These are phyloP conservation scores for Alosa sapidissima DNA, from an alignment of 2,797 vertebrate genomes.

Conservation along the genomic window DNA sequence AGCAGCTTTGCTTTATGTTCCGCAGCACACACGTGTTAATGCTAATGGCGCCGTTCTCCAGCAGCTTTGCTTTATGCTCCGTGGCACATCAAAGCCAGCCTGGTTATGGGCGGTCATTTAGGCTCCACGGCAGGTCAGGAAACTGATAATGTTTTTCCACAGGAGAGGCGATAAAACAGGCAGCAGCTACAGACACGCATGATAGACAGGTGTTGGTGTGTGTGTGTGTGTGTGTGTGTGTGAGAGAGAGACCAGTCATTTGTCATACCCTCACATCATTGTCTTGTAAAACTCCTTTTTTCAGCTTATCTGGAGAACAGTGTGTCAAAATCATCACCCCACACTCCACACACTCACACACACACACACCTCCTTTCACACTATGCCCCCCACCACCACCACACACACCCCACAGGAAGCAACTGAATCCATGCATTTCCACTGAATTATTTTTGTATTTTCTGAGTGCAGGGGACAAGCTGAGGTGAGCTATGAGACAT, in stretches of 20 bases:
- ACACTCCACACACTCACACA: too few species aligned
- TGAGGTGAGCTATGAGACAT: too few species aligned
- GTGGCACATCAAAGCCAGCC: not conserved
- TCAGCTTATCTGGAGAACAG: too few species aligned
- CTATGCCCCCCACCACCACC: too few species aligned
- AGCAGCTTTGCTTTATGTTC: not conserved
- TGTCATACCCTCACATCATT: too few species aligned
- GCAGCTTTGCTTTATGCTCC: not conserved
- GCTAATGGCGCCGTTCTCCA: conserved; percentile 30
- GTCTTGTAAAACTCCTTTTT: too few species aligned
- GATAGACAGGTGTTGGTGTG: not conserved
- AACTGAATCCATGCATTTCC: too few species aligned
- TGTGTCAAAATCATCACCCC: too few species aligned
- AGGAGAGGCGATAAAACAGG: not conserved
- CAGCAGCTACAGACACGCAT: not conserved
- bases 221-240: too few species aligned
- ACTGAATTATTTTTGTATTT: conserved; percentile 39
- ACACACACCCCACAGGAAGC: not conserved
- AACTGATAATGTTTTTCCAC: conserved; percentile 9
- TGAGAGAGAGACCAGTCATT: too few species aligned
- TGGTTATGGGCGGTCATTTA: not conserved
- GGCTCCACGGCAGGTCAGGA: not conserved
- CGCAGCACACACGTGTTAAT: not conserved
- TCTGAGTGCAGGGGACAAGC: too few species aligned
- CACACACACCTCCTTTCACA: too few species aligned